Conservation (phyloP, 2,888 invertebrate genomes). For the Acronicta leporina region DNA sequence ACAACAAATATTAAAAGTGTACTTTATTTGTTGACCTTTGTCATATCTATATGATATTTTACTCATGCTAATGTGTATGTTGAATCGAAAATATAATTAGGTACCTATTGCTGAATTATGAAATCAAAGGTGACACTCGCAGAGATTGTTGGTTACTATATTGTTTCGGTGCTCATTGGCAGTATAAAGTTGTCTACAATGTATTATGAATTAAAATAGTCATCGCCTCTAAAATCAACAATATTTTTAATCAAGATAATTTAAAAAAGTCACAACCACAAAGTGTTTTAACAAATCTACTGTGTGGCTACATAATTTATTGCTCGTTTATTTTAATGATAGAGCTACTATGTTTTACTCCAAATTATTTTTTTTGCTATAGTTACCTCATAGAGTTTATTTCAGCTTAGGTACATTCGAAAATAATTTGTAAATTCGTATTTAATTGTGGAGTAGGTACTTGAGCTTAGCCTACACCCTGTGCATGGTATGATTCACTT, state of each 20-base stretch:
- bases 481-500: constrained; percentile 80
- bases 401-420: too few species aligned
- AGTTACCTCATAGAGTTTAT: too few species aligned
- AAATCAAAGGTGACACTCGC: constrained; percentile 40
- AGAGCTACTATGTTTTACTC: constrained; percentile 28
- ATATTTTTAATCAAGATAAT: constrained; percentile 52
- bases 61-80: constrained; percentile 28
- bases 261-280: constrained; percentile 47
- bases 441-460: constrained; percentile 11
- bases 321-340: constrained; percentile 32
- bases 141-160: constrained; percentile 24
- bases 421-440: too few species aligned
- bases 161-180: constrained; percentile 21
- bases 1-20: constrained; percentile 50
- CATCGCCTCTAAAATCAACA: constrained; percentile 38
- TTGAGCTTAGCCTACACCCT: constrained; percentile 55
- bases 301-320: constrained; percentile 44
- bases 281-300: constrained; percentile 49
- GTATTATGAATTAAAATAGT: constrained; percentile 47
- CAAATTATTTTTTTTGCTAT: not conserved
- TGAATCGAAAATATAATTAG: constrained; percentile 25
- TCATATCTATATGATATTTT: constrained; percentile 33
- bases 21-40: constrained; percentile 51
- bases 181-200: constrained; percentile 44
- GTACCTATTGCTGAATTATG: constrained; percentile 34